Evolutionary conservation across 2,113 vertebrate species (phyloP), one percentile per base, ranked within the genome.

Genomic region (Pachyramphus minor): DNA sequence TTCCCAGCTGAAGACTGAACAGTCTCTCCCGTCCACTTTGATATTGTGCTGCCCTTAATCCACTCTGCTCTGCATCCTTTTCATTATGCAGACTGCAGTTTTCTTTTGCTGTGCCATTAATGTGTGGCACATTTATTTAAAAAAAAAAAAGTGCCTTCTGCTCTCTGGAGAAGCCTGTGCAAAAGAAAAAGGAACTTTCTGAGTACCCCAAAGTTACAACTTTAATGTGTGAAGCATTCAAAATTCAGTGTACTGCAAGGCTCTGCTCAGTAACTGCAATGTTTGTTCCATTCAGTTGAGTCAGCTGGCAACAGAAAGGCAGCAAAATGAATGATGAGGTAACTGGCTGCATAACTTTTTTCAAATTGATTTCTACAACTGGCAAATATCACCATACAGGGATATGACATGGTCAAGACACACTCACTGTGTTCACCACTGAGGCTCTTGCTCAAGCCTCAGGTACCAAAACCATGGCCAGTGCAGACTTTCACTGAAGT

Each of bases 301-400:
- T 92, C 71, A 84, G 76, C 60, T 76, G 81, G 77, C 77, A 95
- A 47, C 53, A 89, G 58, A 84, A 72, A 60, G 8, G 7, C 63
- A 84, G 69, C 60, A 82, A 86, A 93, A 89, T 84, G 68, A 92
- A 87, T 89, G 50, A 69, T 83, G 72, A 75, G 86, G 73, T 91
- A 80, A 87, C 56, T 33, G 52, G 39, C 80, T 84, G 58, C 5
- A 0, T 90, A 72, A 63, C 67, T 96, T 96, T 83, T 91, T 63
- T 86, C 68, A 74, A 88, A 85, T 67, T 44, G 42, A 84, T 91
- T n/a, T 71, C 75, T 74, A 64, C 82, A 95, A 64, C 85, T 94
- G 87, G 87, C 74, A 96, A 81, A 74, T 93, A 91, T 10, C 66
- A 66, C 91, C 91, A 66, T 93, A 96, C 74, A 88, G 68, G 88